Evolutionary conservation across 2,888 invertebrate genomes (phyloP).

Genomic region (Ypsolopha sequella): DNA sequence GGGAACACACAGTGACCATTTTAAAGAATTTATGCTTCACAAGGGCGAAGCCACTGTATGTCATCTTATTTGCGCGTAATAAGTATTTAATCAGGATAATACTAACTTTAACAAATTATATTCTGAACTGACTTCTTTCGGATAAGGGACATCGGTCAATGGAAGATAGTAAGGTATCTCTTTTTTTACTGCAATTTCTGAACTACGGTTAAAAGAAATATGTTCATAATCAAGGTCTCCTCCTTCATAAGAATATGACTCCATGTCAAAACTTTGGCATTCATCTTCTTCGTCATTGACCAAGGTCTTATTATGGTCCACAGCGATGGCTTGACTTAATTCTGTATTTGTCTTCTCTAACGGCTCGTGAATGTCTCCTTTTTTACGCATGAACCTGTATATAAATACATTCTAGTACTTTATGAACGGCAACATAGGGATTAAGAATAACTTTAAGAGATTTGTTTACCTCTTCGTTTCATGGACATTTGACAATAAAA

Average conservation of each 20-base stretch:
- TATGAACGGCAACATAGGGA: no score
- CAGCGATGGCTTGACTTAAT: no score
- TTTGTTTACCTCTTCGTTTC: no score
- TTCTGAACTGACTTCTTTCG: conserved; percentile 44
- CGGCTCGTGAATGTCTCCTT: conserved; percentile 39
- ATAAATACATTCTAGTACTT: background rate
- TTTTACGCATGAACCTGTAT: conserved; percentile 37
- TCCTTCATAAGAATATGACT: conserved; percentile 26
- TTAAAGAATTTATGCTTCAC: background rate
- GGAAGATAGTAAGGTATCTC: conserved; percentile 38
- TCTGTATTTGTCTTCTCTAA: conserved; percentile 16
- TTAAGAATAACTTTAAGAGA: no score
- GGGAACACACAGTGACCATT: background rate
- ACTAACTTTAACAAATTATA: conserved; percentile 45
- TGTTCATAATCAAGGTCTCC: conserved; percentile 5
- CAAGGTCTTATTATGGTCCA: no score
- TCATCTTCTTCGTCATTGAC: conserved; percentile 11
- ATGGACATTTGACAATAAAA: no score
- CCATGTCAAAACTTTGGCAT: conserved; percentile 45
- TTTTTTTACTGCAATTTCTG: conserved; percentile 17
- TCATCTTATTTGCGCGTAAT: no score
- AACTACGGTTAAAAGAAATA: no score
- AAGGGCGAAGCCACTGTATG: no score
- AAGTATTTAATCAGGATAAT: background rate
- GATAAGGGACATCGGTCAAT: conserved; percentile 48